Conservation (phyloP, 1,140 invertebrate species). For the Pinna nobilis region DNA sequence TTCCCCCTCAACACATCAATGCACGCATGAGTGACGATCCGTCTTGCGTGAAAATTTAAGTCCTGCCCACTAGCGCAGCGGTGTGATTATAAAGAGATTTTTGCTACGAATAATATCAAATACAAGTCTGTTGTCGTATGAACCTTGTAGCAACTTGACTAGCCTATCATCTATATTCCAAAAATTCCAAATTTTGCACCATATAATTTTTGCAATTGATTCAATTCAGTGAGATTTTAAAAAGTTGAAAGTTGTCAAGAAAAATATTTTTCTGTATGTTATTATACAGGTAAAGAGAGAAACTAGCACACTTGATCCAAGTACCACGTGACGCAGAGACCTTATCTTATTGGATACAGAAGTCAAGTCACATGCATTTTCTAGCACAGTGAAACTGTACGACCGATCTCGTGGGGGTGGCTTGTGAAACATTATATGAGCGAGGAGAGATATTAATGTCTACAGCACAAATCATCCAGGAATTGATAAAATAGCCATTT, state of each 20-base stretch:
- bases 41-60: slow-evolving; percentile 15
- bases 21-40: slow-evolving; percentile 4
- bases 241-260: slow-evolving; percentile 10
- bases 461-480: slow-evolving; percentile 41
- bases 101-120: slow-evolving; percentile 6
- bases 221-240: slow-evolving; percentile 6
- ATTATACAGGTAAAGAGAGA: no score
- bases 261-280: slow-evolving; percentile 9
- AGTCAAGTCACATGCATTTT: slow-evolving; percentile 44
- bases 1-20: slow-evolving; percentile 3
- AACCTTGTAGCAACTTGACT: not conserved
- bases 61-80: slow-evolving; percentile 9
- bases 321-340: slow-evolving; percentile 27
- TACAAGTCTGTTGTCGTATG: not conserved
- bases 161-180: not conserved
- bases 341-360: slow-evolving; percentile 35
- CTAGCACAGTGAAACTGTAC: slow-evolving; percentile 32
- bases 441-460: slow-evolving; percentile 35
- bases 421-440: slow-evolving; percentile 40
- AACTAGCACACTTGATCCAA: no score
- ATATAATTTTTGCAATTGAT: slow-evolving; percentile 18
- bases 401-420: slow-evolving; percentile 40
- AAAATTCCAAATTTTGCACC: not conserved
- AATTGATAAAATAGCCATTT: slow-evolving; percentile 35
- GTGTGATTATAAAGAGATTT: slow-evolving; percentile 5